These are phyloP conservation scores for Scarus forsteni DNA, from an alignment of 2,797 vertebrate species.

Conservation along the genomic window DNA sequence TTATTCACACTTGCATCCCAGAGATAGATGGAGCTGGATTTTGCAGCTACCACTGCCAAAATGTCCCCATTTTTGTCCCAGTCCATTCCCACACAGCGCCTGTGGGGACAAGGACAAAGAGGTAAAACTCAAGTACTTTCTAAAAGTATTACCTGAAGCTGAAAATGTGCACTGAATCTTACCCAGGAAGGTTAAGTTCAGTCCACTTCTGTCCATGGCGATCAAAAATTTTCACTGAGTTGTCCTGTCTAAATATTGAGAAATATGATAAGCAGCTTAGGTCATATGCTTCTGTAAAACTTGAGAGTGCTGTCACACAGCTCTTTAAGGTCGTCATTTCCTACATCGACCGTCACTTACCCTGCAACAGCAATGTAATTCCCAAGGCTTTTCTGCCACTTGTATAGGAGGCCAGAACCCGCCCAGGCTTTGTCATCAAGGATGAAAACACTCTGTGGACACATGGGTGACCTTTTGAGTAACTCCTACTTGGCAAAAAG, in stretches of 20 bases:
- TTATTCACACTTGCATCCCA: slow-evolving; percentile 97
- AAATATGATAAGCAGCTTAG: slow-evolving; percentile 5
- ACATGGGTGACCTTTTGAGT: slow-evolving; percentile 18
- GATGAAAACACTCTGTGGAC: slow-evolving; percentile 89
- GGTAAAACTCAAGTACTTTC: neutral
- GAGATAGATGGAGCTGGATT: slow-evolving; percentile 91
- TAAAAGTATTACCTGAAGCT: neutral
- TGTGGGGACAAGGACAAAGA: slow-evolving; percentile 12
- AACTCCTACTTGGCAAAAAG: neutral
- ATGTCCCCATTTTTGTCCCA: slow-evolving; percentile 98
- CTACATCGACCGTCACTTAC: slow-evolving; percentile 80
- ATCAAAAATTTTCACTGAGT: slow-evolving; percentile 94
- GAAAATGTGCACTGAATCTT: slow-evolving; percentile 53
- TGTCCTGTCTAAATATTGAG: slow-evolving; percentile 86
- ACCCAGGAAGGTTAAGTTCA: slow-evolving; percentile 93
- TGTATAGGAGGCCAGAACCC: slow-evolving; percentile 88
- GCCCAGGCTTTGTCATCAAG: slow-evolving; percentile 89
- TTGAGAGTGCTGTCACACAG: neutral
- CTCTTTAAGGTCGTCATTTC: neutral
- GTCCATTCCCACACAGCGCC: slow-evolving; percentile 91
- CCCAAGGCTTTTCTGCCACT: slow-evolving; percentile 94
- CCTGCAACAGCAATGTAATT: slow-evolving; percentile 95
- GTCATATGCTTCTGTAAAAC: neutral
- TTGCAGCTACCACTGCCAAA: slow-evolving; percentile 93
- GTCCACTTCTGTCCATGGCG: slow-evolving; percentile 95